Percentiles rank a stretch among this genome's conserved stretches.
Conservation (phyloP, 2,797 vertebrate genomes). For the Alexandromys oeconomus region DNA sequence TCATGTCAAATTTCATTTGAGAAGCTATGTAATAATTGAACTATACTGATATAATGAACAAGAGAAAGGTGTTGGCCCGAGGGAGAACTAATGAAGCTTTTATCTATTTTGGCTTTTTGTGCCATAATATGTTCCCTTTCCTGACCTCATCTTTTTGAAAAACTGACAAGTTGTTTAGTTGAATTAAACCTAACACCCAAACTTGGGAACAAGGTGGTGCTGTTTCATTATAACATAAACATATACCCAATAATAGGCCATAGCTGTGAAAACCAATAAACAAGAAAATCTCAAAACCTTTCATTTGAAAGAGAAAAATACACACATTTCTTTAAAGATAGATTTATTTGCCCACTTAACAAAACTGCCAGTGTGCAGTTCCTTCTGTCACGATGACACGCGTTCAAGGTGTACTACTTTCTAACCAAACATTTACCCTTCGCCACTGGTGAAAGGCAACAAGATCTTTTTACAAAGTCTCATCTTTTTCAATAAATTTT, state of each 20-base stretch:
- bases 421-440: conserved; percentile 93
- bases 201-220: background rate
- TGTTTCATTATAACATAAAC: conserved; percentile 46
- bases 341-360: conserved; percentile 57
- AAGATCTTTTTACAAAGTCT: conserved; percentile 93
- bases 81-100: conserved; percentile 27
- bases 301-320: conserved; percentile 57
- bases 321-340: conserved; percentile 45
- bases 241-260: background rate
- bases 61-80: conserved; percentile 33
- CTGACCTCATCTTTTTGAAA: background rate
- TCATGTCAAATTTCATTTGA: conserved; percentile 48
- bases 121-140: conserved; percentile 25
- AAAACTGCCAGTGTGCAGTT: conserved; percentile 51
- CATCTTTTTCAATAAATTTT: conserved; percentile 97
- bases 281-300: conserved; percentile 48
- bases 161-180: conserved; percentile 44
- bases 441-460: conserved; percentile 93
- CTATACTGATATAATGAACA: conserved; percentile 50
- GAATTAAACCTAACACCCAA: conserved; percentile 61
- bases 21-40: conserved; percentile 64
- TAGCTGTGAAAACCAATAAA: background rate
- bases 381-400: background rate
- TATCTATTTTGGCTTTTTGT: conserved; percentile 48
- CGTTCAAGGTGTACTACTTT: conserved; percentile 77